Evolutionary conservation across 2,797 vertebrate species (phyloP).

Genomic region (Stomatorhinus walkeri): DNA sequence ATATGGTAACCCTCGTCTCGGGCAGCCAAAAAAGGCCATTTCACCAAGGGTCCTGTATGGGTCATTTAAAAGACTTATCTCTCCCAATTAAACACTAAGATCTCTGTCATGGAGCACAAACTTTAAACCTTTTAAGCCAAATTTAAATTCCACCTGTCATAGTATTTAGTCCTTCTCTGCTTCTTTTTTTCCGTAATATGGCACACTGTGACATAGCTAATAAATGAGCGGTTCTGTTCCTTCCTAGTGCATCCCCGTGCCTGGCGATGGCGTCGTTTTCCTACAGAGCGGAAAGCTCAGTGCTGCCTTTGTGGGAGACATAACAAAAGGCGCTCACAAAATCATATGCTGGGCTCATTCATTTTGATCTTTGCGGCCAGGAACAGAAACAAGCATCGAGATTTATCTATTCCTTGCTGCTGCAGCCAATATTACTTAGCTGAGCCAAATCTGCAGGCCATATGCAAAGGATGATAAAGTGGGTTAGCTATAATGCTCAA

Average conservation of each 20-base stretch:
- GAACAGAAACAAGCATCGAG: not conserved
- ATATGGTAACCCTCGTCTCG: not conserved
- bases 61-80: not conserved
- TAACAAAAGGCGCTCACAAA: not conserved
- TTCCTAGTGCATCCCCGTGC: not conserved
- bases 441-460: not conserved
- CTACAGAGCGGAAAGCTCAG: not conserved
- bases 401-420: not conserved
- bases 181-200: not conserved
- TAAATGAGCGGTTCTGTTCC: not conserved
- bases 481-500: not conserved
- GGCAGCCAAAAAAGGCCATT: not conserved
- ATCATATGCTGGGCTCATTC: not conserved
- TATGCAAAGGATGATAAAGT: not conserved
- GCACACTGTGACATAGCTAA: not conserved
- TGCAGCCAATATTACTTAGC: not conserved
- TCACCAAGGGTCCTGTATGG: not conserved
- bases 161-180: not conserved
- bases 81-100: not conserved
- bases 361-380: not conserved
- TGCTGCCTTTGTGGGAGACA: not conserved
- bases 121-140: not conserved
- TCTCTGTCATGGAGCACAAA: not conserved
- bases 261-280: not conserved
- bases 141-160: not conserved